Conservation (phyloP, 2,113 vertebrate genomes). For the Nesoenas mayeri region DNA sequence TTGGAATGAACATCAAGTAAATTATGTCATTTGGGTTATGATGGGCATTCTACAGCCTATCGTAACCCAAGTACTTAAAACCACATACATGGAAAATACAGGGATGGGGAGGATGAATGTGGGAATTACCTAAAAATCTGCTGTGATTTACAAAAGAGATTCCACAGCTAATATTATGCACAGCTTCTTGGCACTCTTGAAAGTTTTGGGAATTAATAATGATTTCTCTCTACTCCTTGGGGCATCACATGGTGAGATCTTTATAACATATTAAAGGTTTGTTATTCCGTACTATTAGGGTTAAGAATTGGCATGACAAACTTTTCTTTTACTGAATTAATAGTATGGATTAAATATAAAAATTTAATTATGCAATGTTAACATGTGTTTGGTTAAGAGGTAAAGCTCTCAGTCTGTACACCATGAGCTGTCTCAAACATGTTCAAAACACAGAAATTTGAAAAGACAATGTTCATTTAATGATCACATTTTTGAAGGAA, state of each 20-base stretch:
- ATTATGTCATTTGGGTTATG: background rate
- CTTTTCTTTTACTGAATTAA: background rate
- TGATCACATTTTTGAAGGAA: background rate
- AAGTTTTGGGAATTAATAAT: background rate
- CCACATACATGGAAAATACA: background rate
- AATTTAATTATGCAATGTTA: background rate
- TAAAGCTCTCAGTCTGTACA: background rate
- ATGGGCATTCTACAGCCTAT: background rate
- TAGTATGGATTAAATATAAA: background rate
- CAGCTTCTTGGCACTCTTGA: background rate
- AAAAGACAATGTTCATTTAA: background rate
- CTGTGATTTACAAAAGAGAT: background rate
- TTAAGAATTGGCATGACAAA: background rate
- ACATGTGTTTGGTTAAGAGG: background rate
- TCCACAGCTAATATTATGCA: background rate
- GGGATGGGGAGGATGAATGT: background rate
- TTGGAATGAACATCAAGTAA: background rate
- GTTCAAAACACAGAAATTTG: background rate
- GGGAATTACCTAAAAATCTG: background rate
- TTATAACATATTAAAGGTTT: background rate
- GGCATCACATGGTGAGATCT: background rate
- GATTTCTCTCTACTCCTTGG: background rate
- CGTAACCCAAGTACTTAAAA: background rate
- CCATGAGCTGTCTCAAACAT: background rate
- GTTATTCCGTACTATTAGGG: background rate